Conservation (phyloP, 2,797 vertebrate genomes). For the Poecilia velifera region DNA sequence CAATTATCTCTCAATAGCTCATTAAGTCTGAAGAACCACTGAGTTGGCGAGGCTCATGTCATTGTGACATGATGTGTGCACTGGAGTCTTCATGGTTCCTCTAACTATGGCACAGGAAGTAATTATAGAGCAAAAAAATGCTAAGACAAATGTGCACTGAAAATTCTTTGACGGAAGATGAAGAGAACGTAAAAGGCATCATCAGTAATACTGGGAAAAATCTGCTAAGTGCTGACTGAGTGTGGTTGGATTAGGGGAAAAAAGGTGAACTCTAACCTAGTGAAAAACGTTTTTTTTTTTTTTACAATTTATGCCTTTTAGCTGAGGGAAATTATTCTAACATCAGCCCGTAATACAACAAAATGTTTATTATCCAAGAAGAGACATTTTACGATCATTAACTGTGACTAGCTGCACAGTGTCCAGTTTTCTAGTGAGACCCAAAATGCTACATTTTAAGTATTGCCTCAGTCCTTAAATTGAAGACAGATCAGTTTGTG, state of each 20-base stretch:
- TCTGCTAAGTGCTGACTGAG: neutral
- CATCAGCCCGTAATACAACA: neutral
- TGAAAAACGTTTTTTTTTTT: neutral
- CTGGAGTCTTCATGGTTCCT: neutral
- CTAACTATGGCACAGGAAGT: neutral
- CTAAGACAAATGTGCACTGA: neutral
- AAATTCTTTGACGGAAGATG: neutral
- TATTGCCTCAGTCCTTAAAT: neutral
- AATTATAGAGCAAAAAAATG: conserved; percentile 1
- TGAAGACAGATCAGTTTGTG: neutral
- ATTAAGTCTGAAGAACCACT: conserved; percentile 47
- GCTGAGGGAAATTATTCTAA: neutral
- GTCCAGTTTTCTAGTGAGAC: neutral
- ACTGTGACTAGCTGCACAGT: neutral
- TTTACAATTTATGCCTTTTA: neutral
- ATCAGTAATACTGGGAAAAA: neutral
- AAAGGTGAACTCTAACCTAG: neutral
- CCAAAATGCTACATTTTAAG: neutral
- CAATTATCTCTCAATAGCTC: conserved; percentile 67
- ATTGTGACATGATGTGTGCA: conserved; percentile 1
- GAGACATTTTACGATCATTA: neutral
- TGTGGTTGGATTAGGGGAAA: neutral
- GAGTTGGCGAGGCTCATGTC: conserved; percentile 27
- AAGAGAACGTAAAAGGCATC: neutral
- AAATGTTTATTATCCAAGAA: neutral